A percentile compares a stretch with the other conserved stretches of the same genome.
phyloP scores from a whole-genome alignment of 2,888 invertebrate species.

The Bimastos eiseni region DNA sequence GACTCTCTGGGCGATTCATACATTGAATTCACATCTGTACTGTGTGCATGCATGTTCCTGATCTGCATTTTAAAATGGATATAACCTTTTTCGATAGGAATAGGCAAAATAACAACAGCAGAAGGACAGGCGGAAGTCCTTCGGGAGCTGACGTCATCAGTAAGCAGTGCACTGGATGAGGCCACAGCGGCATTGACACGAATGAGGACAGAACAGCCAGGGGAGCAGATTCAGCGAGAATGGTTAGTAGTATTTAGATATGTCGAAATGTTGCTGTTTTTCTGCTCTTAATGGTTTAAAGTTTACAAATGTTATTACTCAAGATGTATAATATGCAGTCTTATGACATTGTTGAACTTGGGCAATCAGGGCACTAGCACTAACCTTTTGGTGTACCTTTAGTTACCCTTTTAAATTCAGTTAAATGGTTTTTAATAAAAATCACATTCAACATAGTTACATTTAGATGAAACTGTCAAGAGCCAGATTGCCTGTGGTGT shows the following conservation, averaged over 20 bases:
- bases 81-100: constrained; percentile 67
- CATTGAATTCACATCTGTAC: not conserved
- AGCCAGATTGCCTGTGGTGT: too few relatives aligned
- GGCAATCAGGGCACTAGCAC: not conserved
- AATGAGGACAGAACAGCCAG: constrained; percentile 81
- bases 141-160: constrained; percentile 82
- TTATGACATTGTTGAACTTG: not conserved
- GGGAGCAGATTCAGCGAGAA: constrained; percentile 60
- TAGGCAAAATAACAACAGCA: constrained; percentile 76
- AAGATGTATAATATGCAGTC: too few relatives aligned
- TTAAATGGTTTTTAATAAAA: too few relatives aligned
- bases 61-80: not conserved
- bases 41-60: not conserved
- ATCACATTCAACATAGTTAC: not conserved
- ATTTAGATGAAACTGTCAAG: too few relatives aligned
- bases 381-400: not conserved
- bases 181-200: constrained; percentile 86
- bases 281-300: not conserved
- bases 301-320: not conserved
- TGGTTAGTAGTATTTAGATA: constrained; percentile 26
- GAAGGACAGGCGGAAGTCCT: constrained; percentile 74
- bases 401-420: too few relatives aligned
- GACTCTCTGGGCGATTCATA: not conserved
- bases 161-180: constrained; percentile 92
- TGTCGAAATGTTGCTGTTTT: not conserved